phyloP scores from a whole-genome alignment of 1,140 invertebrate genomes.

The Subanguina moxae region DNA sequence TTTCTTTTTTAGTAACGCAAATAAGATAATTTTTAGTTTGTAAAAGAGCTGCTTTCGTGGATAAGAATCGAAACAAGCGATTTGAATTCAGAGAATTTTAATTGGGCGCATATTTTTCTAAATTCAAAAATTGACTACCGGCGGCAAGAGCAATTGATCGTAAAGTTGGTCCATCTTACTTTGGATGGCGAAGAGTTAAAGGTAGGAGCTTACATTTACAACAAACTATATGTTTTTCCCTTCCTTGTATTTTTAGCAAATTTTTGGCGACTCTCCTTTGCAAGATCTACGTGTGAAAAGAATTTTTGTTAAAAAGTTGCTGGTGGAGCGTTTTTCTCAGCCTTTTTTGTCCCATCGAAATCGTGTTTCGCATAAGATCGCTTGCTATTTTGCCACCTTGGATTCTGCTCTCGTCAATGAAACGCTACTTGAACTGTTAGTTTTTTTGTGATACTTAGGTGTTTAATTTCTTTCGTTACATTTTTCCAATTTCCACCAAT shows the following conservation, averaged over 20 bases:
- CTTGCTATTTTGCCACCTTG: not conserved
- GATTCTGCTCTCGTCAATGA: not conserved
- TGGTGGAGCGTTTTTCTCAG: not conserved
- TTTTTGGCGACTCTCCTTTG: not conserved
- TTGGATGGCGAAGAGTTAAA: not conserved
- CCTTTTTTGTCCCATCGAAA: not conserved
- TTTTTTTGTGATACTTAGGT: too few relatives aligned
- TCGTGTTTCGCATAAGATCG: not conserved
- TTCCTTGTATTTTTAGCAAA: not conserved
- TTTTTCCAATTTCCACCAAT: too few relatives aligned
- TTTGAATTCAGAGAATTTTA: not conserved
- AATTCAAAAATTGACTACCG: not conserved
- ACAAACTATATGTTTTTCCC: too few relatives aligned
- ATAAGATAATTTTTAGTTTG: slow-evolving; percentile 3
- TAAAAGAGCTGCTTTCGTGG: not conserved
- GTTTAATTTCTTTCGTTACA: too few relatives aligned
- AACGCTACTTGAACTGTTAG: not conserved
- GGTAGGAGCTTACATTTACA: not conserved
- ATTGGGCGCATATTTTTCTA: not conserved
- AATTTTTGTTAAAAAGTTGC: not conserved
- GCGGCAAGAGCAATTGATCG: not conserved
- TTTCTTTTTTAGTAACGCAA: too few relatives aligned
- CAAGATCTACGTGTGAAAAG: not conserved
- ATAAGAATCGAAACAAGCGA: not conserved
- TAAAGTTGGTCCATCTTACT: not conserved